phyloP scores from a whole-genome alignment of 2,888 invertebrate genomes.

The Zeuzera pyrina region DNA sequence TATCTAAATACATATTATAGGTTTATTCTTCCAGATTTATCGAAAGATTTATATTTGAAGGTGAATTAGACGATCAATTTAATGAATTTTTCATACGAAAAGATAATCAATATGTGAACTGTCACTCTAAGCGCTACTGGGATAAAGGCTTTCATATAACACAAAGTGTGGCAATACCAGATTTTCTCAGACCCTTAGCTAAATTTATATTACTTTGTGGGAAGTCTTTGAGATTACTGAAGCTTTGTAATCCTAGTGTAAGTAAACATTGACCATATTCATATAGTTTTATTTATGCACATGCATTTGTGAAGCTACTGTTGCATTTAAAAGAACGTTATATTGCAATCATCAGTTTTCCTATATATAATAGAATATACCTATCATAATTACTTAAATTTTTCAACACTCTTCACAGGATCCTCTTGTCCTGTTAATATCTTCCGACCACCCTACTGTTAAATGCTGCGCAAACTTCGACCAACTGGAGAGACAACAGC shows the following conservation, averaged over 20 bases:
- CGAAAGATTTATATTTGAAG: slow-evolving; percentile 89
- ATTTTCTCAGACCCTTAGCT: slow-evolving; percentile 76
- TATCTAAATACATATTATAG: too few relatives aligned
- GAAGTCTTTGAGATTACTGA: slow-evolving; percentile 80
- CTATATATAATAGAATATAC: too few relatives aligned
- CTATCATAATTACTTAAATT: too few relatives aligned
- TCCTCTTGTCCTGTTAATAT: slow-evolving; percentile 64
- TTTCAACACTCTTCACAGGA: too few relatives aligned
- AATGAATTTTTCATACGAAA: slow-evolving; percentile 89
- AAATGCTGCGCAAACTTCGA: slow-evolving; percentile 67
- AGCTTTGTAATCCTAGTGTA: slow-evolving; percentile 79
- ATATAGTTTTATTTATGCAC: too few relatives aligned
- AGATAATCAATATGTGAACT: slow-evolving; percentile 76
- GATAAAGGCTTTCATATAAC: slow-evolving; percentile 74
- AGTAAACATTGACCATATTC: too few relatives aligned
- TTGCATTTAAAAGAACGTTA: too few relatives aligned
- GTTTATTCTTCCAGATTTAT: slow-evolving; percentile 76
- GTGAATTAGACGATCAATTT: slow-evolving; percentile 83
- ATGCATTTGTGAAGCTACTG: too few relatives aligned
- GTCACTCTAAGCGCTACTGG: slow-evolving; percentile 78
- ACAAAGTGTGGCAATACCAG: slow-evolving; percentile 74
- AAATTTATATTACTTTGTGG: slow-evolving; percentile 81
- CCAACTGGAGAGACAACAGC: slow-evolving; percentile 61
- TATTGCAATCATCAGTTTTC: too few relatives aligned
- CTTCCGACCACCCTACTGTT: slow-evolving; percentile 66